Base-by-base conservation (phyloP, 2,113 vertebrate species). In the Halichoeres trimaculatus region DNA sequence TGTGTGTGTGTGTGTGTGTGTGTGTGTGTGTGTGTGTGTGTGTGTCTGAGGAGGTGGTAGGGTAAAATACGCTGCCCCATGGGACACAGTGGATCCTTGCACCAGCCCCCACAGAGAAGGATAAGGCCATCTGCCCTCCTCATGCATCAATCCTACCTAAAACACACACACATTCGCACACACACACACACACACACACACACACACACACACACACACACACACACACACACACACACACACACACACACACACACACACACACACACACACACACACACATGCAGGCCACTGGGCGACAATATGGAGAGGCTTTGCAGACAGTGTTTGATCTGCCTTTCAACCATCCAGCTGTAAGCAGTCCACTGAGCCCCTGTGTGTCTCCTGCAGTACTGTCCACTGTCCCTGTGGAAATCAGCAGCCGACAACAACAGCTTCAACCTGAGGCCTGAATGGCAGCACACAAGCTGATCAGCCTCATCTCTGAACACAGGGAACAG, bases 301-400 rank as follows among this genome's bases (percentile, higher is more conserved):
- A 88, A 77, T 78, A 86, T 66, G 88, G 82, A 91, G 83, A 61
- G 82, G 91, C 85, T 94, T 93, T 92, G 62, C 76, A 58, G 65
- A 71, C 81, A 54, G 54, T 87, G 89, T 92, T 93, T 94, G 90
- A 92, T 94, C 86, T 86, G 84, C 71, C 79, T 85, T 92, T 92
- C 74, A 92, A 88, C 83, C 90, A 78, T 75, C 41, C 71, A 81
- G 83, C 84, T 76, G 78, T 84, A 84, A 57, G 78, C 85, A 71
- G 60, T 53, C 72, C 36, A 22, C 90, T 87, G 80, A 78, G 80
- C 78, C 74, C 60, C 73, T 67, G 30, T 51, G 64, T 51, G 79
- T 88, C 72, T 81, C 72, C 84, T 62, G 54, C 74, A 74, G 40
- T 64, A 81, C 82, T 78, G 78, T 83, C 85, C 72, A 58, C 83